Base-by-base conservation (phyloP, 2,888 invertebrate genomes). In the Heteromyza rotundicornis region DNA sequence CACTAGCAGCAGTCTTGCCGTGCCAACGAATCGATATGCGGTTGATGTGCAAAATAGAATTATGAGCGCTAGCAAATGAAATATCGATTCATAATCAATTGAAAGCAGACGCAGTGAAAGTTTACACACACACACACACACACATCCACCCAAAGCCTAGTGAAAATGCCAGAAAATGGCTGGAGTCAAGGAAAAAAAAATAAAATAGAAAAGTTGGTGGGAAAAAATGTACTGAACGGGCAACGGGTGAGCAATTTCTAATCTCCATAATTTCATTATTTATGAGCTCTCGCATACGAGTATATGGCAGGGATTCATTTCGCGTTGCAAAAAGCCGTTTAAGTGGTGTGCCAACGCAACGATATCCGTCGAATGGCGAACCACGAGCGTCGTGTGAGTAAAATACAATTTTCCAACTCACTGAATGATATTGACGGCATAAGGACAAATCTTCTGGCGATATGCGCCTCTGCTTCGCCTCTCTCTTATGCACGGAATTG, bases 361-460 rank as follows among this genome's bases (percentile, higher is more conserved):
- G 22, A 23, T 40, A n/a, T 10, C 2, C n/a, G n/a, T n/a, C n/a
- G 14, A 3, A n/a, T 19, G 47, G n/a, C n/a, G n/a, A n/a, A 47
- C 17, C 50, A 23, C 14, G 40, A 40, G n/a, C n/a, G n/a, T n/a
- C n/a, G 14, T 10, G n/a, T 19, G 47, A 17, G 76, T 75, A 78
- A 80, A 79, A 80, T 78, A 79, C 78, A 80, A 80, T 80, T 80
- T 80, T 80, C 80, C 79, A 71, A 79, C 73, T 76, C 80, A 80
- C 68, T 80, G 80, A 80, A 74, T 73, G 70, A 71, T 73, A 77
- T 73, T 75, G 77, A 73, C 76, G 70, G 76, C 75, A 76, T 75
- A 72, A 76, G 66, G 68, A 44, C 50, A 52, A 44, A 52, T 20
- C 3, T 20, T n/a, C 40, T 40, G 40, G 8, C 40, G 16, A 40